A percentile compares a stretch with the other conserved stretches of the same genome.
Conservation (phyloP, 2,113 vertebrate species). For the Siniperca knerii region DNA sequence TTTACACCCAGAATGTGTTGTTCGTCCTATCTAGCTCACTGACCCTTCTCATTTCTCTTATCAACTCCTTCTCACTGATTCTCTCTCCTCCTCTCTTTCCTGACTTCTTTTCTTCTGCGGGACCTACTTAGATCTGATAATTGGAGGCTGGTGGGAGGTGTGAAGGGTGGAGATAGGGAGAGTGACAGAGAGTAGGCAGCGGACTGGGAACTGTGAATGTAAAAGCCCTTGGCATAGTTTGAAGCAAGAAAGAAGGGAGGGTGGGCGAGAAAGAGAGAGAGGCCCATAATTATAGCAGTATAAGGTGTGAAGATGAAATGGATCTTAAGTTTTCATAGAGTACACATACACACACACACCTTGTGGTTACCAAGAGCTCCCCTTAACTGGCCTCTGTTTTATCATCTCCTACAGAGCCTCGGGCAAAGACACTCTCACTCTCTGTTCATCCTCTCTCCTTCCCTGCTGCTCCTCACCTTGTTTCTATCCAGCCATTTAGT, state of each 20-base stretch:
- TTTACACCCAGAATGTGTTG: conserved; percentile 20
- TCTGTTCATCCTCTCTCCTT: conserved; percentile 27
- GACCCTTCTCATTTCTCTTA: conserved; percentile 64
- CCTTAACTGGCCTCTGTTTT: conserved; percentile 70
- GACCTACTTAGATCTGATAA: conserved; percentile 79
- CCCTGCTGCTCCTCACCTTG: conserved; percentile 39
- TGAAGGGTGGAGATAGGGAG: conserved; percentile 71
- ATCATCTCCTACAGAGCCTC: conserved; percentile 68
- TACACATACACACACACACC: conserved; percentile 35
- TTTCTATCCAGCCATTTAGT: conserved; percentile 15
- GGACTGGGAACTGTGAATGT: conserved; percentile 68
- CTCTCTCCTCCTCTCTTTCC: conserved; percentile 27
- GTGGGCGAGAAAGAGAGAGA: conserved; percentile 65
- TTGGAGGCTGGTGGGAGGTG: conserved; percentile 78
- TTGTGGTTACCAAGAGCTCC: conserved; percentile 62
- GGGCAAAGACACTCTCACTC: conserved; percentile 66
- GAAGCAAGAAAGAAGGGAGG: conserved; percentile 55
- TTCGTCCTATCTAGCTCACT: conserved; percentile 32
- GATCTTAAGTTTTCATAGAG: conserved; percentile 71
- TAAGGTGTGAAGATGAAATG: conserved; percentile 76
- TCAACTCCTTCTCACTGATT: conserved; percentile 43
- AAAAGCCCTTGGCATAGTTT: conserved; percentile 76
- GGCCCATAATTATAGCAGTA: conserved; percentile 78
- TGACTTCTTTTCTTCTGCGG: conserved; percentile 61
- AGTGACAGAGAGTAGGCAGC: conserved; percentile 70